Evolutionary conservation across 2,888 invertebrate genomes (phyloP).

Genomic region (Phlogophora meticulosa): DNA sequence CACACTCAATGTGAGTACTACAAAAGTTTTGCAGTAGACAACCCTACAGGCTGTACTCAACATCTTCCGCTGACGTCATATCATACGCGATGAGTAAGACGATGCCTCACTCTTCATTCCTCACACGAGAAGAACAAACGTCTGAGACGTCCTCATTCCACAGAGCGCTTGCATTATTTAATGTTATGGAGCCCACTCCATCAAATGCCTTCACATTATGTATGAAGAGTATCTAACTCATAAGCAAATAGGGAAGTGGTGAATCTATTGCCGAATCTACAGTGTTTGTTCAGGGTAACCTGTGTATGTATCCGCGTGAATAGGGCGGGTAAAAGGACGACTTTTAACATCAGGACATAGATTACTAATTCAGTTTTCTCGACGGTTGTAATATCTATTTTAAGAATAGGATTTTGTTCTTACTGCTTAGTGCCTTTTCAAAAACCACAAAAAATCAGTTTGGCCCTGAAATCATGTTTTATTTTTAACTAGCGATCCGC

Average conservation of each 20-base stretch:
- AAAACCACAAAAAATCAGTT: no score
- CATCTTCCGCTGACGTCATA: slow-evolving; percentile 59
- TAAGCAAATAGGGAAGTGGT: slow-evolving; percentile 32
- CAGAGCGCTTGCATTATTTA: slow-evolving; percentile 81
- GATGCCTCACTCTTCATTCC: slow-evolving; percentile 80
- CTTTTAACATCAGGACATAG: no score
- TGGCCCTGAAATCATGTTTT: no score
- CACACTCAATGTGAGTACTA: not conserved
- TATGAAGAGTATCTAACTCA: slow-evolving; percentile 27
- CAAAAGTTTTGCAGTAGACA: slow-evolving; percentile 7
- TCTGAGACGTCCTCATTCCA: slow-evolving; percentile 78
- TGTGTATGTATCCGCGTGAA: not conserved
- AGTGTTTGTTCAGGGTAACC: not conserved
- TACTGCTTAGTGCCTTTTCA: no score
- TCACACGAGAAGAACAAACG: slow-evolving; percentile 76
- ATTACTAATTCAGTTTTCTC: no score
- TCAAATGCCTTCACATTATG: slow-evolving; percentile 50
- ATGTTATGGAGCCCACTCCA: slow-evolving; percentile 64
- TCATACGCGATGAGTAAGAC: slow-evolving; percentile 68
- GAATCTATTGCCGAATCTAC: slow-evolving; percentile 23
- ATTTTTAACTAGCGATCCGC: no score
- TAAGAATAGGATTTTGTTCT: no score
- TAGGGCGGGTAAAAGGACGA: no score
- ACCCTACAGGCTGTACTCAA: slow-evolving; percentile 33
- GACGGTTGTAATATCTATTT: no score